Percentiles rank a stretch among this genome's conserved stretches.
These are phyloP conservation scores for Mionectes olivaceus DNA, from an alignment of 2,797 vertebrate species.

Conservation along the genomic window DNA sequence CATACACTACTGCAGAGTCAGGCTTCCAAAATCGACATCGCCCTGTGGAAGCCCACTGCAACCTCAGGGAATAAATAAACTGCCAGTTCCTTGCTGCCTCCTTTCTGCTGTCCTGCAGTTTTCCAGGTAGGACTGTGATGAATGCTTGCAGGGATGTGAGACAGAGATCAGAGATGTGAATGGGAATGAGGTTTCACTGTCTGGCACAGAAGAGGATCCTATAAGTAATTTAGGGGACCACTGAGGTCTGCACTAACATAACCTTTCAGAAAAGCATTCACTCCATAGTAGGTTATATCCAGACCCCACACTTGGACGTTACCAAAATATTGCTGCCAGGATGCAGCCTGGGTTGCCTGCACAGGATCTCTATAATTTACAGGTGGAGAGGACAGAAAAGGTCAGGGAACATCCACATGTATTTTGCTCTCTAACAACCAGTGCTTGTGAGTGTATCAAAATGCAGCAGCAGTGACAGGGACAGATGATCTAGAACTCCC, in stretches of 20 bases:
- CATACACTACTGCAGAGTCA: neutral
- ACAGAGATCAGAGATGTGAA: neutral
- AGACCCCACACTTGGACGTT: neutral
- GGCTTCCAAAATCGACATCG: neutral
- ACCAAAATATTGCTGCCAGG: neutral
- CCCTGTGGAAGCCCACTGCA: neutral
- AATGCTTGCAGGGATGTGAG: neutral
- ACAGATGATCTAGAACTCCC: constrained; percentile 51
- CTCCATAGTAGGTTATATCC: neutral
- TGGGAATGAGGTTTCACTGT: neutral
- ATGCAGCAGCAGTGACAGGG: constrained; percentile 39
- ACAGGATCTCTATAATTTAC: neutral
- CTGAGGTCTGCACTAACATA: neutral
- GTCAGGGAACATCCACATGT: neutral
- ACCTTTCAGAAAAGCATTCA: neutral
- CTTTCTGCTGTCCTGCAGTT: neutral
- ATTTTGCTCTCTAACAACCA: neutral
- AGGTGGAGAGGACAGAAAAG: neutral
- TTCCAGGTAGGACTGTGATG: neutral
- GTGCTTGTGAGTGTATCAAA: constrained; percentile 4
- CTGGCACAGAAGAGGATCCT: neutral
- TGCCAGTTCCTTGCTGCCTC: neutral
- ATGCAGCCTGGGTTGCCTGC: neutral
- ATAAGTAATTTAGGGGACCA: neutral
- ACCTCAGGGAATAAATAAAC: neutral